Conservation (phyloP, 2,797 vertebrate species). For the Distichodus sexfasciatus region DNA sequence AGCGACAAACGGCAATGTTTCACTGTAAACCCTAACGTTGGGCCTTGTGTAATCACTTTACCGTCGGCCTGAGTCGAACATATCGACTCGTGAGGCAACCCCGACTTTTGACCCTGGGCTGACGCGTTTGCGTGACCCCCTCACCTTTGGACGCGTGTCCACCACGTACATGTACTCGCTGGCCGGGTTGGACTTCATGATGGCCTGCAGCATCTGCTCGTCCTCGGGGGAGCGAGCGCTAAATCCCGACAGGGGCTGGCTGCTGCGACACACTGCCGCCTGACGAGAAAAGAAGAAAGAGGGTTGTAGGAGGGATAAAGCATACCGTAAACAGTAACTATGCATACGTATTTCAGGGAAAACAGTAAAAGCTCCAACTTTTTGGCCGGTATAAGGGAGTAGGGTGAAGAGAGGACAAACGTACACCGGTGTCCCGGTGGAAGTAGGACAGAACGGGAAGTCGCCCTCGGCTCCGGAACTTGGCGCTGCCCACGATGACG, state of each 20-base stretch:
- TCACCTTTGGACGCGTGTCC: slow-evolving; percentile 94
- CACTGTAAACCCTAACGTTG: no score
- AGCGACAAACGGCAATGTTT: no score
- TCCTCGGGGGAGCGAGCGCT: slow-evolving; percentile 93
- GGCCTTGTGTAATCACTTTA: no score
- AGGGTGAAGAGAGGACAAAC: slow-evolving; percentile 55
- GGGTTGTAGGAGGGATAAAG: no score
- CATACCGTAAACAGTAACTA: no score
- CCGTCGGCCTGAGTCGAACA: no score
- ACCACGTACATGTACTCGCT: slow-evolving; percentile 93
- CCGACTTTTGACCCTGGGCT: background rate
- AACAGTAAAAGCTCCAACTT: no score
- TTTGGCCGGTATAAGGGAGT: no score
- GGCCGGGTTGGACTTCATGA: slow-evolving; percentile 91
- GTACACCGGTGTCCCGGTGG: slow-evolving; percentile 85
- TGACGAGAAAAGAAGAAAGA: slow-evolving; percentile 40
- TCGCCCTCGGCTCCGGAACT: slow-evolving; percentile 91
- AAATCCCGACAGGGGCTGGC: slow-evolving; percentile 94
- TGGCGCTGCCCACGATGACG: slow-evolving; percentile 87
- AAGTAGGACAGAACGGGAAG: slow-evolving; percentile 91
- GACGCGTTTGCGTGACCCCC: slow-evolving; percentile 2
- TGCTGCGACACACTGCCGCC: slow-evolving; percentile 93
- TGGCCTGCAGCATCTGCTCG: slow-evolving; percentile 90
- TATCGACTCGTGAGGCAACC: no score
- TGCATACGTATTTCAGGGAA: no score